phyloP scores from a whole-genome alignment of 2,888 invertebrate species.

The Epinotia demarniana region DNA sequence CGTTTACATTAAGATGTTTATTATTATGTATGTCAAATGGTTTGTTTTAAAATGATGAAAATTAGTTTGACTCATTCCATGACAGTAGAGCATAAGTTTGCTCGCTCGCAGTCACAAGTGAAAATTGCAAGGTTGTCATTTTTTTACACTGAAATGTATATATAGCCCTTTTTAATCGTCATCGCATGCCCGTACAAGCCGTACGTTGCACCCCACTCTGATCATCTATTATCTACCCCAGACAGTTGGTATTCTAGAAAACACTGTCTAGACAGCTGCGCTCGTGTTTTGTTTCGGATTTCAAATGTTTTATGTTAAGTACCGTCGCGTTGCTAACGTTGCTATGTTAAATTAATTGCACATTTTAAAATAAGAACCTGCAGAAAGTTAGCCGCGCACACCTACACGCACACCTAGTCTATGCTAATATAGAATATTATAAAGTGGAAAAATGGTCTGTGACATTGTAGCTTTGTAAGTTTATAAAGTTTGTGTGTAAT shows the following conservation, averaged over 20 bases:
- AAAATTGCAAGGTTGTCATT: background rate
- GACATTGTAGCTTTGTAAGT: too few species aligned
- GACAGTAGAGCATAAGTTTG: too few species aligned
- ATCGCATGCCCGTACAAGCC: background rate
- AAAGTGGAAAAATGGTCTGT: too few species aligned
- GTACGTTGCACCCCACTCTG: conserved; percentile 7
- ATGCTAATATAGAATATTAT: too few species aligned
- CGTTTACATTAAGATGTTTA: too few species aligned
- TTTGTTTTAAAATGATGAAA: background rate
- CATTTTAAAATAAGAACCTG: background rate
- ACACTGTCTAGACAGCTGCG: conserved; percentile 27
- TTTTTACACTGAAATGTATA: background rate
- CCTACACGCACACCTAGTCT: too few species aligned
- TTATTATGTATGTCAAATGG: background rate
- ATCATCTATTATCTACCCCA: conserved; percentile 28
- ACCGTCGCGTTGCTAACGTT: background rate
- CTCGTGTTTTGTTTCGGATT: conserved; percentile 19
- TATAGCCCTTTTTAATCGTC: background rate
- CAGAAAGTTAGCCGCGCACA: background rate
- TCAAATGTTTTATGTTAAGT: conserved; percentile 19
- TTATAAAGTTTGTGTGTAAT: too few species aligned
- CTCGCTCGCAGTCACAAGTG: background rate
- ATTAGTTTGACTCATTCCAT: background rate
- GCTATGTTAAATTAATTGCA: background rate
- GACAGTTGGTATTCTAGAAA: conserved; percentile 25